Conservation (phyloP, 2,113 vertebrate genomes). For the Colius striatus region DNA sequence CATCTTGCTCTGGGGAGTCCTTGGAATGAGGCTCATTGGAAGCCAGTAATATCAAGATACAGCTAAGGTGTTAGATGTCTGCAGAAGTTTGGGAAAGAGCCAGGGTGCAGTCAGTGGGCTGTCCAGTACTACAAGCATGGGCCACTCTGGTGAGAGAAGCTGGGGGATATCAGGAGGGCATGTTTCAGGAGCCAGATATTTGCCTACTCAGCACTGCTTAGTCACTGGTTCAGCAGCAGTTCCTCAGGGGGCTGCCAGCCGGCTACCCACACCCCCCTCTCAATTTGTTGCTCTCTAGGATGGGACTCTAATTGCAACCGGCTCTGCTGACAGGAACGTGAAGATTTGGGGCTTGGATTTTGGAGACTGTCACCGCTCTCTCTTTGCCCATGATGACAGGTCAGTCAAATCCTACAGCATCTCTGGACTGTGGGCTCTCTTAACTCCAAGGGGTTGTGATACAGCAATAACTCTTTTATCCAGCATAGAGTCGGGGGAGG, state of each 20-base stretch:
- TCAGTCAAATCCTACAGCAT: conserved; percentile 33
- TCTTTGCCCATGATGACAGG: conserved; percentile 99
- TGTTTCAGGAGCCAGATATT: neutral
- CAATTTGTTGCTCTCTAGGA: conserved; percentile 78
- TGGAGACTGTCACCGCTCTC: conserved; percentile 95
- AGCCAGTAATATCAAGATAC: neutral
- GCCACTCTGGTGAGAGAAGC: neutral
- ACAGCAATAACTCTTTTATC: neutral
- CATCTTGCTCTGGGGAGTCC: neutral
- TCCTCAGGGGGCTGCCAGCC: neutral
- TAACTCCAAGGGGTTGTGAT: neutral
- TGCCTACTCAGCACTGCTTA: neutral
- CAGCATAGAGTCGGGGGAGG: neutral
- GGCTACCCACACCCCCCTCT: neutral
- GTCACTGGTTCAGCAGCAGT: neutral
- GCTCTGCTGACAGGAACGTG: conserved; percentile 95
- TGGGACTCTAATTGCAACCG: conserved; percentile 88
- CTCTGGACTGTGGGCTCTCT: neutral
- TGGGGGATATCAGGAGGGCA: neutral
- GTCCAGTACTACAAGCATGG: neutral
- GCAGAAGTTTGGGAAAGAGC: neutral
- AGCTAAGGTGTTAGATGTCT: neutral
- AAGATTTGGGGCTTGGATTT: conserved; percentile 99
- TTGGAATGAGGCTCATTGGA: neutral
- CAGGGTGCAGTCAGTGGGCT: neutral